Evolutionary conservation across 2,888 invertebrate species (phyloP).

Genomic region (Atethmia centrago): DNA sequence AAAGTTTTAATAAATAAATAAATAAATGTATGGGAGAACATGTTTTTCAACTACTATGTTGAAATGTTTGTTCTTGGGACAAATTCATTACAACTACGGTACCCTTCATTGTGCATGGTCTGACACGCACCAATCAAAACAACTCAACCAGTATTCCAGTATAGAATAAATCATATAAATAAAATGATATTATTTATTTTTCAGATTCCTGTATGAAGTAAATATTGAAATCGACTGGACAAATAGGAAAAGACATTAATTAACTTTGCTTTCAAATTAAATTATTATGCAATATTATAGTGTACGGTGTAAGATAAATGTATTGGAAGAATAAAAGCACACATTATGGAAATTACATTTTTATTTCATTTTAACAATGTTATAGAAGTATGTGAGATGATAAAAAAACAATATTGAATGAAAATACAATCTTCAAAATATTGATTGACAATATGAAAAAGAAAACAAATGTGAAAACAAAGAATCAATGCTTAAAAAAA

Average conservation of each 20-base stretch:
- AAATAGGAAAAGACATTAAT: not conserved
- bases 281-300: not conserved
- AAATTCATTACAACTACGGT: no score
- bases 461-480: not conserved
- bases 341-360: conserved; percentile 21
- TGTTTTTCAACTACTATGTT: no score
- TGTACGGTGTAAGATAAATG: not conserved
- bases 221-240: conserved; percentile 3
- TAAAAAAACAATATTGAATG: conserved; percentile 4
- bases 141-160: not conserved
- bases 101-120: no score
- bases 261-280: not conserved
- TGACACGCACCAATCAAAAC: no score
- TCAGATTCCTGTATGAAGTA: conserved; percentile 75
- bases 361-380: conserved; percentile 25
- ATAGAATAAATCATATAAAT: not conserved
- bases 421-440: conserved; percentile 1
- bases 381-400: not conserved
- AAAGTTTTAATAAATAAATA: no score
- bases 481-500: not conserved
- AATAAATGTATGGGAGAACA: no score
- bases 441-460: not conserved
- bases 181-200: conserved; percentile 50
- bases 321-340: conserved; percentile 15
- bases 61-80: no score